These are phyloP conservation scores for Alethe castanea DNA, from an alignment of 2,113 vertebrate genomes.

Conservation along the genomic window DNA sequence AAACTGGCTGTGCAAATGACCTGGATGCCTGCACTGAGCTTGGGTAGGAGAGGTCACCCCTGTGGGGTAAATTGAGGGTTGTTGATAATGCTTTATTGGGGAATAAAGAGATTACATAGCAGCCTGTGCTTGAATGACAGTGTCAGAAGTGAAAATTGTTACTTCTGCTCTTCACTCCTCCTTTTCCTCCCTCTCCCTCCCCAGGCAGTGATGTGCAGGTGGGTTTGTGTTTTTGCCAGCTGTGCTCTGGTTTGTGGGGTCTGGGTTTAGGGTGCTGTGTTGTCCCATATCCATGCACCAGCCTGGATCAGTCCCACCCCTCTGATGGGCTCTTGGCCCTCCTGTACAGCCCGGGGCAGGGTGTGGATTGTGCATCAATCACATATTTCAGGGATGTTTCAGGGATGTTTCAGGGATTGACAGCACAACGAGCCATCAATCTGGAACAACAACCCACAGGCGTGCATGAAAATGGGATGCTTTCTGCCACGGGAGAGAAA, in stretches of 20 bases:
- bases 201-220: background rate
- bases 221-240: background rate
- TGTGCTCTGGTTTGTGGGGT: accelerated
- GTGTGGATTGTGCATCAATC: background rate
- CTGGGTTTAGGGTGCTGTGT: background rate
- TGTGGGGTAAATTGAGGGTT: background rate
- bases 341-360: accelerated
- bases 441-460: background rate
- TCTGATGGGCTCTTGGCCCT: background rate
- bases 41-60: background rate
- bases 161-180: background rate
- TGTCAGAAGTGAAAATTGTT: background rate
- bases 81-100: background rate
- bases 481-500: background rate
- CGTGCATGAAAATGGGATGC: accelerated
- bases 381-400: background rate
- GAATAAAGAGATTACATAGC: background rate
- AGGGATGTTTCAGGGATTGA: accelerated
- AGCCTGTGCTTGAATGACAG: background rate
- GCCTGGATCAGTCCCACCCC: background rate
- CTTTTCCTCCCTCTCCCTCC: background rate
- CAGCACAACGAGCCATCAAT: background rate
- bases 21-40: background rate
- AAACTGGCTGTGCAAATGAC: background rate
- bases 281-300: accelerated